Evolutionary conservation across 2,888 invertebrate species (phyloP).

Genomic region (Deroplatys truncata): DNA sequence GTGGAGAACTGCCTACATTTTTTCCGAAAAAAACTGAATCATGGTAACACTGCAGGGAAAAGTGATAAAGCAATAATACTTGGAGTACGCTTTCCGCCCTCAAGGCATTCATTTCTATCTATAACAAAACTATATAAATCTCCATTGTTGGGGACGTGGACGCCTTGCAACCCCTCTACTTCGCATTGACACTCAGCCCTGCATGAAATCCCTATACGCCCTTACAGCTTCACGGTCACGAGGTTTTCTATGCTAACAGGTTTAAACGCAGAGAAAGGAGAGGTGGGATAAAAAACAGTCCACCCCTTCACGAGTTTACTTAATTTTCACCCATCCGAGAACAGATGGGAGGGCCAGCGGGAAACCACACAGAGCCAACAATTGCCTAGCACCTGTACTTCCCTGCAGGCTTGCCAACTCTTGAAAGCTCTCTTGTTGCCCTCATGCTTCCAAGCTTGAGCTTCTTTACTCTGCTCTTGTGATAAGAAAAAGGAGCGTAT

Average conservation of each 20-base stretch:
- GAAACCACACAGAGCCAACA: not conserved
- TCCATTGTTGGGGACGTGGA: not conserved
- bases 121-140: not conserved
- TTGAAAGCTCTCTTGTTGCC: not conserved
- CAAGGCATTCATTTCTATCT: not conserved
- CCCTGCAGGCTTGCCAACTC: not conserved
- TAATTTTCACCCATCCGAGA: conserved; percentile 22
- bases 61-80: not conserved
- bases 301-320: conserved; percentile 24
- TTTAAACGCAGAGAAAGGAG: conserved; percentile 9
- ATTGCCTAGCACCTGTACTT: not conserved
- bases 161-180: not conserved
- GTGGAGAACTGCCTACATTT: not conserved
- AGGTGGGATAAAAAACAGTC: not conserved
- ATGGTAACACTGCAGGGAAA: not conserved
- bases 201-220: conserved; percentile 20
- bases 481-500: not conserved
- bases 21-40: not conserved
- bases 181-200: conserved; percentile 23
- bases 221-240: conserved; percentile 17
- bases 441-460: not conserved
- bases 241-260: conserved; percentile 21
- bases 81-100: not conserved
- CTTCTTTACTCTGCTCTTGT: not conserved
- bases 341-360: conserved; percentile 13